These are phyloP conservation scores for Sitta europaea DNA, from an alignment of 2,113 vertebrate species.

Conservation along the genomic window DNA sequence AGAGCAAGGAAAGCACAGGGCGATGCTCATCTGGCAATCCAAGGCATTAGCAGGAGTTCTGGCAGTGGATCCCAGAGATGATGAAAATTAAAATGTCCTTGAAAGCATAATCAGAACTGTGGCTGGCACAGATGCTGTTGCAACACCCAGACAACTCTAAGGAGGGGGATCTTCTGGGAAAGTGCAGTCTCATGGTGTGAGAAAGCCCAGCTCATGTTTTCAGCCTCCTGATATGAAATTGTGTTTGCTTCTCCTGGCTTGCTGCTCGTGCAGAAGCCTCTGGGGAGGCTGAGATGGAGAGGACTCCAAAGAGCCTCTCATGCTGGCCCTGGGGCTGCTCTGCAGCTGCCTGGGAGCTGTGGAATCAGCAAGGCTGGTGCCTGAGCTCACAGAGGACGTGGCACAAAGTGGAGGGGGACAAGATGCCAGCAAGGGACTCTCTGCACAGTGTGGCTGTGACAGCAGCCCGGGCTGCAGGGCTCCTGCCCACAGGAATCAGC, in stretches of 20 bases:
- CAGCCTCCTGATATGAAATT: not conserved
- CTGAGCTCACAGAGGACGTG: not conserved
- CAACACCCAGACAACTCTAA: not conserved
- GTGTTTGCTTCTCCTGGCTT: not conserved
- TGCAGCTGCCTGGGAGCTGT: not conserved
- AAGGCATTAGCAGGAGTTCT: conserved; percentile 3
- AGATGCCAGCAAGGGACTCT: accelerated
- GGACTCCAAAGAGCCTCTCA: too few species aligned
- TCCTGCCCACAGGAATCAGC: not conserved
- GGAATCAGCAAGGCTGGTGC: not conserved
- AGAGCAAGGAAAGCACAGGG: not conserved
- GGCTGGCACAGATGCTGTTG: not conserved
- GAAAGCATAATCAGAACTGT: conserved; percentile 28
- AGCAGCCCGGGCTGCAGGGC: accelerated
- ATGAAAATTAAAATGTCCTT: conserved; percentile 3
- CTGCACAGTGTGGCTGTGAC: accelerated
- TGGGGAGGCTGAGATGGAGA: not conserved
- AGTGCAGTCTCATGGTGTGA: not conserved
- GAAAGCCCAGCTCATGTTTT: not conserved
- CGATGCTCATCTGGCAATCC: not conserved
- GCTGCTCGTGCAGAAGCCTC: not conserved
- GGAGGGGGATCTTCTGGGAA: not conserved
- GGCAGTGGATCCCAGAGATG: not conserved
- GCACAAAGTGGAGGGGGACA: not conserved
- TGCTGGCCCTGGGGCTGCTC: not conserved